Conservation (phyloP, 2,113 vertebrate species). For the Thamnaconus septentrionalis region DNA sequence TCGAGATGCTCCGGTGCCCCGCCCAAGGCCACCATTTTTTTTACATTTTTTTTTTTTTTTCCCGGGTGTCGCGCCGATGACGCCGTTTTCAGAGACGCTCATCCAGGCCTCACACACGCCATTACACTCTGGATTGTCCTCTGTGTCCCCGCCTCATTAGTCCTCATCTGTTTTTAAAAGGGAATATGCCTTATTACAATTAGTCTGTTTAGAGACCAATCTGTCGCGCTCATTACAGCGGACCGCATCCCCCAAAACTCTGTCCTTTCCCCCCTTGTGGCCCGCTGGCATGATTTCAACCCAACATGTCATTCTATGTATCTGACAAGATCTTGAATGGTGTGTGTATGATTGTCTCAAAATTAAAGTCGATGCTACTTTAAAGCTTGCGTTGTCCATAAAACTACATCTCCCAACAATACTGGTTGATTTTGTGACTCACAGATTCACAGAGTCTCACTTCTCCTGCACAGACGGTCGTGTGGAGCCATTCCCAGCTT, state of each 20-base stretch:
- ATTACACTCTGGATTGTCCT: slow-evolving; percentile 56
- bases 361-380: too few species aligned
- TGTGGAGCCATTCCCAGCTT: too few species aligned
- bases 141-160: slow-evolving; percentile 62
- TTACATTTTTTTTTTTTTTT: slow-evolving; percentile 18
- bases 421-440: too few species aligned
- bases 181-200: slow-evolving; percentile 65
- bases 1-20: neutral
- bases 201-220: slow-evolving; percentile 64
- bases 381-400: too few species aligned
- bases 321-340: too few species aligned
- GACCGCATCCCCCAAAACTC: slow-evolving; percentile 22
- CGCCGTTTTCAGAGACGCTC: slow-evolving; percentile 12
- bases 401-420: too few species aligned
- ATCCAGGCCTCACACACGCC: slow-evolving; percentile 29
- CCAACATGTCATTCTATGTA: too few species aligned
- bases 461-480: too few species aligned
- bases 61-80: neutral
- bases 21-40: slow-evolving; percentile 13
- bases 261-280: slow-evolving; percentile 13
- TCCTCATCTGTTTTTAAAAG: slow-evolving; percentile 68
- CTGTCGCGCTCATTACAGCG: slow-evolving; percentile 55
- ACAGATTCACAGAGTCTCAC: too few species aligned
- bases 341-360: too few species aligned
- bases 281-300: neutral